Base-by-base conservation (phyloP, 2,797 vertebrate genomes). In the Danio tinwini region DNA sequence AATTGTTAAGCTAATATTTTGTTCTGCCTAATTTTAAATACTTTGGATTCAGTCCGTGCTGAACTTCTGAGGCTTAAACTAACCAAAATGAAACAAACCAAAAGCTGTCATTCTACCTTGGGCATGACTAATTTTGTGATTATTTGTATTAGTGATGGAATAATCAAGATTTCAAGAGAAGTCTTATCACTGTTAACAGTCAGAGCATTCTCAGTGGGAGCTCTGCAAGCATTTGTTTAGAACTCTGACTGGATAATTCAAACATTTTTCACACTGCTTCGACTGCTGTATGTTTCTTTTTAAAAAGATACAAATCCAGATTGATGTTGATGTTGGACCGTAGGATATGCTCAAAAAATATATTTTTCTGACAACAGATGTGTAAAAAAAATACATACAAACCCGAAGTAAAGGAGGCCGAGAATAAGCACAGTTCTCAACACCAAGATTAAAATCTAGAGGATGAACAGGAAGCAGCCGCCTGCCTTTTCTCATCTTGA, bases 381-480 rank as follows among this genome's bases (percentile, higher is more conserved):
- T 14, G n/a, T 19, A 63, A 11, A 17, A 50, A 63, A 42, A 37
- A 19, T 17, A 13, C 40, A 58, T 70, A 47, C 69, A 3, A 85
- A 94, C 93, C 92, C 93, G 92, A 29, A 81, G 49, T 47, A 91
- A 90, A 1, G 76, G 90, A 64, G 85, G 80, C 29, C 89, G 88
- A 49, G 93, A 87, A 62, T 90, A 88, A 37, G 84, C 12, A 4
- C 90, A 86, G 77, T 93, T 91, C 6, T 96, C 93, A 0, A 88
- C 89, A 73, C 94, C 94, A 74, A 92, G 85, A 40, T 95, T 92
- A 1, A 97, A 95, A 89, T 97, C 96, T 89, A 92, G 80, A 19
- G 93, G 93, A 2, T 94, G 93, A 67, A 98, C 93, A 37, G 94
- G 93, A 58, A 98, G 93, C 62, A 96, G 92, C 59, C 95, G 93